These are phyloP conservation scores for Spilarctia lutea DNA, from an alignment of 2,888 invertebrate species.

Conservation along the genomic window DNA sequence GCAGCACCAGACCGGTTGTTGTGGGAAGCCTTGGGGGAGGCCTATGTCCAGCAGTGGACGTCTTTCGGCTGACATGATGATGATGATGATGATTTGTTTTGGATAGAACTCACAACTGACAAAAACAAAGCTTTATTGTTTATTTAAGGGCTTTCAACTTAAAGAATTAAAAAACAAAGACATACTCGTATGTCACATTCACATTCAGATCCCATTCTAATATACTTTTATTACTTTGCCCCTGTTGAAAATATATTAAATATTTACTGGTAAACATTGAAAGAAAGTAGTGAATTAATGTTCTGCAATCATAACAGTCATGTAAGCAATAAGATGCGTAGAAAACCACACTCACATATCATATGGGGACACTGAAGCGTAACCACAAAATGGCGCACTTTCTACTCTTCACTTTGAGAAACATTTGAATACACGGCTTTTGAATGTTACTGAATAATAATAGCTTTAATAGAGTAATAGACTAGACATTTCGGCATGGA, in stretches of 20 bases:
- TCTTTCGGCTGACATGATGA: too few relatives aligned
- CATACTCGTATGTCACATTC: background rate
- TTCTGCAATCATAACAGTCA: constrained; percentile 1
- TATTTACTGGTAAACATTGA: background rate
- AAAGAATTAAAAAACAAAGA: background rate
- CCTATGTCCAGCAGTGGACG: too few relatives aligned
- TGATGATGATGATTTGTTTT: too few relatives aligned
- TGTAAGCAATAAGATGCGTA: constrained; percentile 9
- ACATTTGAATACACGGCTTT: constrained; percentile 11
- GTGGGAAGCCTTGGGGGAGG: too few relatives aligned
- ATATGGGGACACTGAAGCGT: constrained; percentile 55
- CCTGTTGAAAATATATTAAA: background rate
- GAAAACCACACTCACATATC: constrained; percentile 33
- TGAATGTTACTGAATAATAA: constrained; percentile 3
- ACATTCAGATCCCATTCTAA: background rate
- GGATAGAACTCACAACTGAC: too few relatives aligned
- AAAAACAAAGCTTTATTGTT: background rate
- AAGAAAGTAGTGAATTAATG: constrained; percentile 6
- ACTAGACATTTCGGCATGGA: background rate
- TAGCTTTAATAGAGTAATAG: background rate
- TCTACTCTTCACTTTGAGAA: constrained; percentile 34
- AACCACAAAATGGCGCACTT: constrained; percentile 55
- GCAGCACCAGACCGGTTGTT: too few relatives aligned
- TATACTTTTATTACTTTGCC: background rate
- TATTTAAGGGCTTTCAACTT: background rate